These are phyloP conservation scores for Pleuronectes platessa DNA, from an alignment of 2,113 vertebrate species.

Conservation along the genomic window DNA sequence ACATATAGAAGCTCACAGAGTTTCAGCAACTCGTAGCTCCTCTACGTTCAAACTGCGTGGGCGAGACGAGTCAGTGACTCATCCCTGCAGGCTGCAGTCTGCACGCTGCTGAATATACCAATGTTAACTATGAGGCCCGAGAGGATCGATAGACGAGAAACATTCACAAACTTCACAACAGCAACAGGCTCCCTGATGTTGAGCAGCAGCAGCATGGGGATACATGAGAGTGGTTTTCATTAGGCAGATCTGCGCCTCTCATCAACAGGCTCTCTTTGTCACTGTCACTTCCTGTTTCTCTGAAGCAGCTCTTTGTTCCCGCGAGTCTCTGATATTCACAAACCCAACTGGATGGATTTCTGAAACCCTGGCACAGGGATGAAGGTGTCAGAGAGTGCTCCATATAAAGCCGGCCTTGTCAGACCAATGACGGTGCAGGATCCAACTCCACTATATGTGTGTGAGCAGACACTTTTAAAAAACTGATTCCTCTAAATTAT, in stretches of 20 bases:
- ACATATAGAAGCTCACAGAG: neutral
- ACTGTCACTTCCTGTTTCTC: constrained; percentile 75
- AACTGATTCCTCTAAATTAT: too few relatives aligned
- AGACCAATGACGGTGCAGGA: too few relatives aligned
- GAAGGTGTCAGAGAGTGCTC: constrained; percentile 62
- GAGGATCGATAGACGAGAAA: neutral
- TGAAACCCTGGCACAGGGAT: constrained; percentile 66
- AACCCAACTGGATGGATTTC: constrained; percentile 70
- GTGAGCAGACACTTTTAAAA: neutral
- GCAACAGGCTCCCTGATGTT: constrained; percentile 35
- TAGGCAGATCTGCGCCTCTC: constrained; percentile 60
- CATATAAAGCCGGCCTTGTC: constrained; percentile 67
- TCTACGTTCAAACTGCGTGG: neutral
- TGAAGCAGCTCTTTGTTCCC: constrained; percentile 75
- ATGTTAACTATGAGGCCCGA: neutral
- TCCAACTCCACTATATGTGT: too few relatives aligned
- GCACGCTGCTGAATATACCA: neutral
- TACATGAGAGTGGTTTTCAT: constrained; percentile 54
- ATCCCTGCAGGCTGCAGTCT: neutral
- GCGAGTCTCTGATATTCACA: constrained; percentile 70
- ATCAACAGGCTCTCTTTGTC: constrained; percentile 75
- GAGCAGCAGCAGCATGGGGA: constrained; percentile 25
- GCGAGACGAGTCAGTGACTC: neutral
- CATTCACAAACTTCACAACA: neutral
- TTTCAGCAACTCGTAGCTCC: too few relatives aligned